These are phyloP conservation scores for Cerastis leucographa DNA, from an alignment of 2,888 invertebrate genomes.

Conservation along the genomic window DNA sequence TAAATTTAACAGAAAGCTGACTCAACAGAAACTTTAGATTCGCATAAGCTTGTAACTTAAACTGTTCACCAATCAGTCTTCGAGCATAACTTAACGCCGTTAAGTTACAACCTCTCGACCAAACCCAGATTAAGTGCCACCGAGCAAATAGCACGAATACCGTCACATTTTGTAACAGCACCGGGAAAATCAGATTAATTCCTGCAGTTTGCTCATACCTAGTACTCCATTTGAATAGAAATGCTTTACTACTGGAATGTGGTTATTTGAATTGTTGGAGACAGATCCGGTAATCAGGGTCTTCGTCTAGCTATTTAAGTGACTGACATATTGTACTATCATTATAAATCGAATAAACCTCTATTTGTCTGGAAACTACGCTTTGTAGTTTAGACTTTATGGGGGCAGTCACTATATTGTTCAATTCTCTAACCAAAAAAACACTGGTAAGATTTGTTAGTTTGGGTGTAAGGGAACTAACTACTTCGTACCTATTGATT, in stretches of 20 bases:
- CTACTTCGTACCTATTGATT: neutral
- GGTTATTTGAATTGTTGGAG: slow-evolving; percentile 22
- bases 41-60: too few relatives aligned
- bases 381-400: neutral
- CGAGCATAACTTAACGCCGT: slow-evolving; percentile 57
- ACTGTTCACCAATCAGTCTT: slow-evolving; percentile 50
- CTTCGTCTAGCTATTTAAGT: slow-evolving; percentile 22
- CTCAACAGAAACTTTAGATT: too few relatives aligned
- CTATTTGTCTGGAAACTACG: neutral
- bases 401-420: neutral
- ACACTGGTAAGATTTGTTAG: neutral
- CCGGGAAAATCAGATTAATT: slow-evolving; percentile 46
- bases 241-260: slow-evolving; percentile 47
- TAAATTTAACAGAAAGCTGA: too few relatives aligned
- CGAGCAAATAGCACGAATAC: slow-evolving; percentile 54
- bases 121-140: slow-evolving; percentile 54
- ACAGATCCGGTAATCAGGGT: slow-evolving; percentile 41
- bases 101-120: slow-evolving; percentile 49
- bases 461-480: neutral
- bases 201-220: slow-evolving; percentile 32
- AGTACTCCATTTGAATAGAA: slow-evolving; percentile 44
- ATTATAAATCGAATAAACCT: neutral
- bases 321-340: neutral
- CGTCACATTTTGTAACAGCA: slow-evolving; percentile 55
- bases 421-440: too few relatives aligned